Evolutionary conservation across 2,888 invertebrate genomes (phyloP).

Genomic region (Cantharis rufa): DNA sequence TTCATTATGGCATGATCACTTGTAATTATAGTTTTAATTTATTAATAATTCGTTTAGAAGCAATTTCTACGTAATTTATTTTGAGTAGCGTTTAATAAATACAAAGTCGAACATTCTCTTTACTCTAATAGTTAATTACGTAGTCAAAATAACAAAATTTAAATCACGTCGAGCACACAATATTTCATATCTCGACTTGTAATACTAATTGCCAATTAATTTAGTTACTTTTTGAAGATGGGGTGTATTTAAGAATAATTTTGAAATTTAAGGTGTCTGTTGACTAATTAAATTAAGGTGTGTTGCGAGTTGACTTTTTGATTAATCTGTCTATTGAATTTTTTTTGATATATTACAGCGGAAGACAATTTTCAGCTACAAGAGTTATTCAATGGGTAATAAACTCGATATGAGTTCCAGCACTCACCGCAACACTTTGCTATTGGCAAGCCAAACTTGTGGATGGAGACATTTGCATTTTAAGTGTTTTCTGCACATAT

Average conservation of each 20-base stretch:
- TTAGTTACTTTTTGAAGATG: conserved; percentile 30
- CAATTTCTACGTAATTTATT: background rate
- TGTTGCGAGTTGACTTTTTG: background rate
- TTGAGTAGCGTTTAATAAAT: conserved; percentile 5
- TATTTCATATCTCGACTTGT: conserved; percentile 35
- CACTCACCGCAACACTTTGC: conserved; percentile 39
- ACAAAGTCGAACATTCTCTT: conserved; percentile 8
- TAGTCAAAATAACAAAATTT: conserved; percentile 39
- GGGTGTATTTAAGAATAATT: conserved; percentile 1
- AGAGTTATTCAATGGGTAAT: conserved; percentile 38
- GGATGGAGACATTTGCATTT: conserved; percentile 54
- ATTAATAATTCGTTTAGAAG: background rate
- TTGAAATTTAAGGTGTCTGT: background rate
- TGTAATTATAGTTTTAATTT: background rate
- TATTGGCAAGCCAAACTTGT: conserved; percentile 38
- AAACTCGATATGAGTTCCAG: conserved; percentile 46
- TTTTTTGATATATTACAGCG: conserved; percentile 6
- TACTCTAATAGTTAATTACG: conserved; percentile 42
- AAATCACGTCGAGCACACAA: conserved; percentile 42
- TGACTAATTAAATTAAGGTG: background rate
- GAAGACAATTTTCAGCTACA: conserved; percentile 25
- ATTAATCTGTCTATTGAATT: background rate
- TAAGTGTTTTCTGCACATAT: conserved; percentile 54
- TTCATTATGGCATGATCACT: background rate
- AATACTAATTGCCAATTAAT: conserved; percentile 42